Percentiles rank a stretch among this genome's conserved stretches.
phyloP scores from a whole-genome alignment of 2,888 invertebrate species.

The Myathropa florea region DNA sequence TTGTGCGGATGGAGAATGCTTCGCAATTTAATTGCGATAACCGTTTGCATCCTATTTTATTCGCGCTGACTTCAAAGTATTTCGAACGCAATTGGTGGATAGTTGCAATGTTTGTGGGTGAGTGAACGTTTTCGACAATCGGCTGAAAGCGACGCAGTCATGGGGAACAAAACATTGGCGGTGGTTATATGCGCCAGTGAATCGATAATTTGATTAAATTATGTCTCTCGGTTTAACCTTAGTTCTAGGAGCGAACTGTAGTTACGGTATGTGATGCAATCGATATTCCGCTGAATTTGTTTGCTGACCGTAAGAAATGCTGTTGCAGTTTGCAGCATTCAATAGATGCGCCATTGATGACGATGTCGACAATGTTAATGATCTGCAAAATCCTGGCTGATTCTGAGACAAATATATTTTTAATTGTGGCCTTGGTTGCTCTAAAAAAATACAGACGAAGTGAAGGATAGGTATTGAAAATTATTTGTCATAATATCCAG shows the following conservation, averaged over 20 bases:
- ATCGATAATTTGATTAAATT: neutral
- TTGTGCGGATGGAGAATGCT: neutral
- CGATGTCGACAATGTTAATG: neutral
- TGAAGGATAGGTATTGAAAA: no score
- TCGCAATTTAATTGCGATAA: slow-evolving; percentile 13
- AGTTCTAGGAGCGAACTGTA: no score
- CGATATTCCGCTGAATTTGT: neutral
- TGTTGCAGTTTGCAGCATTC: neutral
- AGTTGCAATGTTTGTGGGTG: neutral
- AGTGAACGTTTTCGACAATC: neutral
- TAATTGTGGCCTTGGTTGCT: no score
- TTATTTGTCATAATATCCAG: no score
- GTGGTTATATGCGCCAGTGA: neutral
- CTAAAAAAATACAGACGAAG: no score
- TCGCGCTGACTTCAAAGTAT: neutral
- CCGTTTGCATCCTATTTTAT: neutral
- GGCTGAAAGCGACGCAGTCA: neutral
- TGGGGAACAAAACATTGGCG: neutral
- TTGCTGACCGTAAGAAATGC: neutral
- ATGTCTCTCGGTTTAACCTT: neutral
- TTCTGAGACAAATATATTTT: neutral
- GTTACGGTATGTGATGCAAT: neutral
- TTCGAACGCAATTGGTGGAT: neutral
- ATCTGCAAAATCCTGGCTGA: neutral
- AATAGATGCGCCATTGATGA: neutral